Evolutionary conservation across 92 coral and sea anemone genomes (phyloP), one percentile per base, ranked within the genome.

Genomic region (Desmophyllum pertusum): DNA sequence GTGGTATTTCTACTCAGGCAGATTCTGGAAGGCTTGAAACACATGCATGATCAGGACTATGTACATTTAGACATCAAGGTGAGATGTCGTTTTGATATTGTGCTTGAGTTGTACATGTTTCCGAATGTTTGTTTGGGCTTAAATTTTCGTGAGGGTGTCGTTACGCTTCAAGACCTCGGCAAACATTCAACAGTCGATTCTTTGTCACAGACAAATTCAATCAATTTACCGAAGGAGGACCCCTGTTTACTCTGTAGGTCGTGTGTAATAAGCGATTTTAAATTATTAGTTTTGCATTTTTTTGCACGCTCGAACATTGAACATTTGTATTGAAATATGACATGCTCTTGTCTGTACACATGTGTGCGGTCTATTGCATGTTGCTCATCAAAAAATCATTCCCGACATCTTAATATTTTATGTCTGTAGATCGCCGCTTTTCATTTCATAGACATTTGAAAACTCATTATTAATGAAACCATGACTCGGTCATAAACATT

Each of bases 1-100:
- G 98, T 94, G 4, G 98, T 94, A 9, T 94, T 64, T 43, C 89
- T 94, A 39, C 91, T 94, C 45, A 90, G 98, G 37, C 98, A 94
- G 77, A 94, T 94, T 73, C 89, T 94, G 10, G 98, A 94, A 89
- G 98, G 98, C 10, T 80, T 94, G 37, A 90, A 87, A 62, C 98
- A 94, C 74, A 70, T 94, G 70, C 98, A 94, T 59, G 94, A 92
- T 19, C 95, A 88, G 45, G 90, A 87, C 71, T 94, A 84, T 40
- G 83, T 94, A 31, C 98, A 94, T 83, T 70, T 94, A 50, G 98
- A 94, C 75, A 87, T 94, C 10, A 94, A 94, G 95, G 98, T 92
- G 68, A 81, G 92, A 50, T 69, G 66, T 43, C 55, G 55, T 37
- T 36, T 40, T 73, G 36, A 84, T 74, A 84, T 75, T 75, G 67